Percentiles rank a stretch among this genome's conserved stretches.
These are phyloP conservation scores for Cryptocephalus primarius DNA, from an alignment of 2,888 invertebrate species.

Conservation along the genomic window DNA sequence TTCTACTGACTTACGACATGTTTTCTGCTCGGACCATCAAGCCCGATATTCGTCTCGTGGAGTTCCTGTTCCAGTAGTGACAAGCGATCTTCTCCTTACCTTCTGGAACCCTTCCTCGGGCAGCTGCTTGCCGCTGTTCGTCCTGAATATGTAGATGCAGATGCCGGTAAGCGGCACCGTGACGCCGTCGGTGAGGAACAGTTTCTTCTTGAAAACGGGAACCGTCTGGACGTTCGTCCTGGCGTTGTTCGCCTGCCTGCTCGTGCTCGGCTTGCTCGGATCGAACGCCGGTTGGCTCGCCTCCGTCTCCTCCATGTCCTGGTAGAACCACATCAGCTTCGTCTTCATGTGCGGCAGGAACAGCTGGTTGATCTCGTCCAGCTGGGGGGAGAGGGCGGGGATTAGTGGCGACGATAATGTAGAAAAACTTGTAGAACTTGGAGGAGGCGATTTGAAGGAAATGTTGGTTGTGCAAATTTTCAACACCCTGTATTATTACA, in stretches of 20 bases:
- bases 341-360: conserved; percentile 77
- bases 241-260: conserved; percentile 29
- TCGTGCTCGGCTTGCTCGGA: conserved; percentile 25
- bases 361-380: conserved; percentile 80
- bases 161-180: conserved; percentile 69
- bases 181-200: conserved; percentile 80
- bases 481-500: too few species aligned
- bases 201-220: conserved; percentile 60
- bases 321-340: conserved; percentile 81
- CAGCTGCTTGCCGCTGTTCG: conserved; percentile 71
- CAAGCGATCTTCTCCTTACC: conserved; percentile 30
- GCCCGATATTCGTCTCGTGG: too few species aligned
- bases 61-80: neutral
- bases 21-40: too few species aligned
- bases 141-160: conserved; percentile 77
- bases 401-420: neutral
- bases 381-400: conserved; percentile 36
- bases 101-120: conserved; percentile 91
- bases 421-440: too few species aligned
- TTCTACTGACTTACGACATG: neutral
- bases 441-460: too few species aligned
- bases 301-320: conserved; percentile 66
- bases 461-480: too few species aligned
- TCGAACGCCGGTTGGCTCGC: conserved; percentile 35
- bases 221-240: conserved; percentile 25